phyloP scores from a whole-genome alignment of 2,797 vertebrate species.

The Todus mexicanus region DNA sequence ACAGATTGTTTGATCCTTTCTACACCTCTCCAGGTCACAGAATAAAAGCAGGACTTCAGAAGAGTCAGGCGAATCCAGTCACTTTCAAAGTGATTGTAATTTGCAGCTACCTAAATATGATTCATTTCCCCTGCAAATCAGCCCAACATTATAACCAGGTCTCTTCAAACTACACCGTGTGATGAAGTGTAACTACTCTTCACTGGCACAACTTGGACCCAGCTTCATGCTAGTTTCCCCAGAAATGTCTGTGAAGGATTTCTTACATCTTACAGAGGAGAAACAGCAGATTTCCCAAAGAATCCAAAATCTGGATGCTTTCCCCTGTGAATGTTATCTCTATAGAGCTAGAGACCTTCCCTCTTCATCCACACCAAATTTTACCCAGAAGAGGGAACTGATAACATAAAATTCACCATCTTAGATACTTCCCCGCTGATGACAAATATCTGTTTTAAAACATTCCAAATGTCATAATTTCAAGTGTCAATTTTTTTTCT shows the following conservation, averaged over 20 bases:
- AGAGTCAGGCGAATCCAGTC: background rate
- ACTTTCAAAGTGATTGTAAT: background rate
- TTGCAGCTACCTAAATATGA: background rate
- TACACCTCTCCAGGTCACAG: background rate
- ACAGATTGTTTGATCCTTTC: background rate
- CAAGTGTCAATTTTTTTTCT: background rate
- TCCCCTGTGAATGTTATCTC: background rate
- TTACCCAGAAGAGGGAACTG: background rate
- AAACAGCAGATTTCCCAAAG: background rate
- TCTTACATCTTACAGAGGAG: background rate
- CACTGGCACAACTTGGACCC: background rate
- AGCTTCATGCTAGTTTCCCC: background rate
- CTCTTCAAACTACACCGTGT: background rate
- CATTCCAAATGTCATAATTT: background rate
- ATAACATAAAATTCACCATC: background rate
- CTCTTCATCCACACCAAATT: background rate
- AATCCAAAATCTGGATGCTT: background rate
- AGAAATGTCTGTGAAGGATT: background rate
- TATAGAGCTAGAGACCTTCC: background rate
- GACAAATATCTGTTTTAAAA: background rate
- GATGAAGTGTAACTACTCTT: background rate
- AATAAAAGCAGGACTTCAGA: constrained; percentile 22
- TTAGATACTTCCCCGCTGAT: background rate
- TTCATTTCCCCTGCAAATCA: background rate
- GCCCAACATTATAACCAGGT: background rate